Evolutionary conservation across 2,888 invertebrate genomes (phyloP).

Genomic region (Apotomis capreana): DNA sequence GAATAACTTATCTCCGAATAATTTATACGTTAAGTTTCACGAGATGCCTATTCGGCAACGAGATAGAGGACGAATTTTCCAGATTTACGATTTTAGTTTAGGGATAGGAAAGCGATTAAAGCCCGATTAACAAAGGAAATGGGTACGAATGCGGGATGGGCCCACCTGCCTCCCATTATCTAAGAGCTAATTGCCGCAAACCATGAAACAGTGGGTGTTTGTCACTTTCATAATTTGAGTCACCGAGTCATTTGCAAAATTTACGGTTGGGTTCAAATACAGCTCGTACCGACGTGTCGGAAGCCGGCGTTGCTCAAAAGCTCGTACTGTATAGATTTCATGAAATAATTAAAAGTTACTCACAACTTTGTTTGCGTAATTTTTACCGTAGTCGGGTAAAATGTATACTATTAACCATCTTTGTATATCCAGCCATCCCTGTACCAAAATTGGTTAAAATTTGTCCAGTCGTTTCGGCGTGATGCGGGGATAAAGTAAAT

Average conservation of each 20-base stretch:
- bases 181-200: constrained; percentile 57
- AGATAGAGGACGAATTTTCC: constrained; percentile 32
- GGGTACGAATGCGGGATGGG: constrained; percentile 49
- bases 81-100: constrained; percentile 52
- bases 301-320: too few relatives aligned
- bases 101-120: constrained; percentile 72
- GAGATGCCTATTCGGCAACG: constrained; percentile 29
- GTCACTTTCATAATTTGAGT: background rate
- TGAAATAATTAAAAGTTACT: too few relatives aligned
- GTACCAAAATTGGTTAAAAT: too few relatives aligned
- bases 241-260: background rate
- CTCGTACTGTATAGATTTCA: too few relatives aligned
- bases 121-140: constrained; percentile 69
- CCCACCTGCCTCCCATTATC: constrained; percentile 64
- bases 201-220: constrained; percentile 43
- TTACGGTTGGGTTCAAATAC: too few relatives aligned
- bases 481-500: too few relatives aligned
- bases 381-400: too few relatives aligned
- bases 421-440: too few relatives aligned
- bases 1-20: constrained; percentile 12
- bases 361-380: too few relatives aligned
- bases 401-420: too few relatives aligned
- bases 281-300: too few relatives aligned
- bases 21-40: constrained; percentile 34
- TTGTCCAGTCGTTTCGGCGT: too few relatives aligned